Base-by-base conservation (phyloP, 2,888 invertebrate species). In the Boloria selene region DNA sequence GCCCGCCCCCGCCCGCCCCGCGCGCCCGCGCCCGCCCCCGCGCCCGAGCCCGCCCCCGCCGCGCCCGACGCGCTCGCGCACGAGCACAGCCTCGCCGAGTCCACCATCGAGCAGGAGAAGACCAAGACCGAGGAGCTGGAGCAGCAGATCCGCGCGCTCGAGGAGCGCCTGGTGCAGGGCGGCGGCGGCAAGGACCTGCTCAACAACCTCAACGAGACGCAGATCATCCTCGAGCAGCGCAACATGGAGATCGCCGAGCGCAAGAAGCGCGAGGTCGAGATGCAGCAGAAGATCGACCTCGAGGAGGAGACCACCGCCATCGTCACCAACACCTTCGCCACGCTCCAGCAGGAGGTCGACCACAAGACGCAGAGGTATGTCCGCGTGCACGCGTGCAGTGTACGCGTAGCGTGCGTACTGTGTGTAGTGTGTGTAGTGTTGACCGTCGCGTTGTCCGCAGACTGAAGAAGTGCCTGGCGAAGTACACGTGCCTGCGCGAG, bases 311-410 rank as follows among this genome's bases (percentile, higher is more conserved):
- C 96, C 16, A 97, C 98, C 14, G 93, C 96, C 58, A 98, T 97
- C 79, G 95, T 99, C 64, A 95, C 96, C 65, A 97, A 96, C 79
- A 98, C 98, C 0, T 99, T 97, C 80, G 95, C 97, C 10, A 97
- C 96, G 60, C 90, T 99, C 65, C 98, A 98, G 81, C 98, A 98
- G 83, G 99, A 99, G 88, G 98, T 99, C 2, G 99, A 99, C 81
- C 95, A 97, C 65, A 99, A 99, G 87, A 97, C 98, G 26, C 97
- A 96, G 77, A 90, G 92, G 87, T 88, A 47, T 47, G 47, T 47
- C 47, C 6, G n/a, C n/a, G 3, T 0, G 4, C n/a, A 16, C 4
- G 13, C 3, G n/a, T 6, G 6, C 22, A 22, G 22, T 22, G 22
- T 47, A n/a, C 1, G 4, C n/a, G n/a, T 4, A 1, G 4, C n/a